Percentiles rank a stretch among this genome's conserved stretches.
Conservation (phyloP, 64 coral and sea anemone species). For the Anthopleura sola region DNA sequence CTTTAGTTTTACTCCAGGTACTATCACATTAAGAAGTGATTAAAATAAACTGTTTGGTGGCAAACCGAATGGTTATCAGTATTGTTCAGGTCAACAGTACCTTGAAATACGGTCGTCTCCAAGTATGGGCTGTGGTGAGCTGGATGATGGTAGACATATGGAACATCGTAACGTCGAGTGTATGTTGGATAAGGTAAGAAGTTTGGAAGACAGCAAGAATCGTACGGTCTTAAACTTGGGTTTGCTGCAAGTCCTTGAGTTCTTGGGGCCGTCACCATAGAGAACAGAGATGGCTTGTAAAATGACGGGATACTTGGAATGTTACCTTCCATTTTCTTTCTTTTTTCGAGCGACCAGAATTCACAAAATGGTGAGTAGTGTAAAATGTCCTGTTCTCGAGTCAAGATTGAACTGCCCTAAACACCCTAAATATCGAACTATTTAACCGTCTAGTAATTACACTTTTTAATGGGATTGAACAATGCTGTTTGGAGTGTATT, state of each 20-base stretch:
- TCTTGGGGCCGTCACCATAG: slow-evolving; percentile 51
- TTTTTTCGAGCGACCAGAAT: background rate
- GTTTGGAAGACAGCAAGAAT: slow-evolving; percentile 67
- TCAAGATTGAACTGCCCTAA: background rate
- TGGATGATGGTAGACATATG: slow-evolving; percentile 65
- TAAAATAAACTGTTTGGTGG: no score
- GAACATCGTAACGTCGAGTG: slow-evolving; percentile 55
- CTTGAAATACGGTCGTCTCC: slow-evolving; percentile 61
- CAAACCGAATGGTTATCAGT: no score
- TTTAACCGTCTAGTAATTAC: slow-evolving; percentile 72
- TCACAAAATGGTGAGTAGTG: slow-evolving; percentile 5
- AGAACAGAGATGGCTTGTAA: slow-evolving; percentile 67
- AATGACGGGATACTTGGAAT: slow-evolving; percentile 51
- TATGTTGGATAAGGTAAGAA: slow-evolving; percentile 66
- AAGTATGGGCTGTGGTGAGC: slow-evolving; percentile 32
- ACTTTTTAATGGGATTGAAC: slow-evolving; percentile 90
- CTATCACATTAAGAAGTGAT: no score
- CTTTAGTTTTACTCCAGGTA: no score
- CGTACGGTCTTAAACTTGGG: slow-evolving; percentile 37
- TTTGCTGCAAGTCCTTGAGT: slow-evolving; percentile 13
- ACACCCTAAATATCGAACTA: slow-evolving; percentile 24
- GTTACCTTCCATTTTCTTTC: slow-evolving; percentile 55
- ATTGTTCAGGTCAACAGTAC: background rate
- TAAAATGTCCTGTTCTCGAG: slow-evolving; percentile 31
- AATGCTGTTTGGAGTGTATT: slow-evolving; percentile 95